Evolutionary conservation across 53 echinoderm and acorn worm genomes (phyloP).

Genomic region (Mesocentrotus franciscanus): DNA sequence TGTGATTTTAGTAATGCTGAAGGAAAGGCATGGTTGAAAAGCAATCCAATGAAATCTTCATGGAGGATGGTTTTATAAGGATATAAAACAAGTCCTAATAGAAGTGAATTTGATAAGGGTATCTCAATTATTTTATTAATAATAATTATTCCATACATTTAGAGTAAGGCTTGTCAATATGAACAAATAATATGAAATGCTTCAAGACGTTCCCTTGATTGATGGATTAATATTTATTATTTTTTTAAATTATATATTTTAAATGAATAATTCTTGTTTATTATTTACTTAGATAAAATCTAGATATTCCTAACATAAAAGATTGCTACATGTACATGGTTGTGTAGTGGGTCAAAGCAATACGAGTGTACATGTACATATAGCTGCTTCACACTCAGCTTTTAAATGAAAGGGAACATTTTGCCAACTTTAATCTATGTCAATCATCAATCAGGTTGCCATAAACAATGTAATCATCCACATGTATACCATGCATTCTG

Average conservation of each 20-base stretch:
- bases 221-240: not conserved
- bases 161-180: not conserved
- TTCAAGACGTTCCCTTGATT: not conserved
- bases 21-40: conserved; percentile 25
- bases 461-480: too few species aligned
- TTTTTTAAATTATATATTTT: too few species aligned
- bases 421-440: too few species aligned
- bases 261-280: too few species aligned
- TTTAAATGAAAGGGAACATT: too few species aligned
- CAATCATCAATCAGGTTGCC: too few species aligned
- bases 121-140: not conserved
- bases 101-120: not conserved
- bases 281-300: too few species aligned
- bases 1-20: conserved; percentile 34
- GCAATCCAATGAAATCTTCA: conserved; percentile 36
- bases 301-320: too few species aligned
- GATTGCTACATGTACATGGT: not conserved
- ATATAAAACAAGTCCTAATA: not conserved
- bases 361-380: too few species aligned
- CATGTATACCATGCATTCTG: too few species aligned
- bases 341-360: too few species aligned
- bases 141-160: not conserved
- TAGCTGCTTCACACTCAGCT: too few species aligned
- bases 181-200: not conserved
- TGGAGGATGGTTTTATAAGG: not conserved